A percentile compares a stretch with the other conserved stretches of the same genome.
phyloP scores from a whole-genome alignment of 1,140 invertebrate species.

The Coenobita brevimanus region DNA sequence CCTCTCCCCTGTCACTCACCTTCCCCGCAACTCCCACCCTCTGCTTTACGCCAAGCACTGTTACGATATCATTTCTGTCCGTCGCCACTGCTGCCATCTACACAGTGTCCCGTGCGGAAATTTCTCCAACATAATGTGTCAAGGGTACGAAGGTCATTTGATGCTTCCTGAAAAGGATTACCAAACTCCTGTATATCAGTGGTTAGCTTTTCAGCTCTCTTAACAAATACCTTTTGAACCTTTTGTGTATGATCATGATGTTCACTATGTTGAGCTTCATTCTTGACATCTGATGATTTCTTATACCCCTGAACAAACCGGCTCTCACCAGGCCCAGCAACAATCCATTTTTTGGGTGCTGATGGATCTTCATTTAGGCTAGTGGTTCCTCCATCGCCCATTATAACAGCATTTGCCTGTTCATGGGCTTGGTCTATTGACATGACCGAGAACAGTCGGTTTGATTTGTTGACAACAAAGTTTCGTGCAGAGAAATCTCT shows the following conservation, averaged over 20 bases:
- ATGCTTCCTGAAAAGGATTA: no score
- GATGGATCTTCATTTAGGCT: constrained; percentile 69
- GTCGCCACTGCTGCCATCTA: no score
- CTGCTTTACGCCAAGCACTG: no score
- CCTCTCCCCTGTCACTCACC: no score
- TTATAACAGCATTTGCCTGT: constrained; percentile 54
- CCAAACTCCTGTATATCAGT: no score
- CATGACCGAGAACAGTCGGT: constrained; percentile 51
- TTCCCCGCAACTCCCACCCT: no score
- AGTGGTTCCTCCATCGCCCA: constrained; percentile 69
- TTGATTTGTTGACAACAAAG: constrained; percentile 49
- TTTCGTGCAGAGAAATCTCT: not conserved
- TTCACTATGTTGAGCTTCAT: not conserved
- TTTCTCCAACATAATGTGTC: no score
- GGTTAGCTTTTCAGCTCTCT: no score
- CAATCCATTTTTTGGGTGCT: constrained; percentile 68
- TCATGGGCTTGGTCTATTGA: constrained; percentile 65
- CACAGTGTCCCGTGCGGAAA: no score
- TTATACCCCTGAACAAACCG: constrained; percentile 68
- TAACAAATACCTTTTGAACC: no score
- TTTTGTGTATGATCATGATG: constrained; percentile 33
- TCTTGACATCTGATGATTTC: not conserved
- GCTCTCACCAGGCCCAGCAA: constrained; percentile 46
- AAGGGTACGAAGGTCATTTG: no score
- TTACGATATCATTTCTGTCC: no score